Percentiles rank a stretch among this genome's conserved stretches.
Conservation (phyloP, 1,140 invertebrate genomes). For the Panagrolaimus sp. region DNA sequence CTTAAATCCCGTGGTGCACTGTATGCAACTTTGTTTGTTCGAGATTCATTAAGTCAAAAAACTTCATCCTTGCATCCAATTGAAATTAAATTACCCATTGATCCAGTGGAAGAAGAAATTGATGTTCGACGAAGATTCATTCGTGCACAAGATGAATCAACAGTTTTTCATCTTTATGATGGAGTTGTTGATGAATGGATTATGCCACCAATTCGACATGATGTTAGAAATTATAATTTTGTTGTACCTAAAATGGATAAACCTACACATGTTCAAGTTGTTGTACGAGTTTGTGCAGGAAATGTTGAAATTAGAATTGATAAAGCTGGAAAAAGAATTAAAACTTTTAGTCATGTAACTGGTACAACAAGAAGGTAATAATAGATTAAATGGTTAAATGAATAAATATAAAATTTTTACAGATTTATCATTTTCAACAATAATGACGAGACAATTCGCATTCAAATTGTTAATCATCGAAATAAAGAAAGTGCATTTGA, state of each 20-base stretch:
- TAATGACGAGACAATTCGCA: slow-evolving; percentile 9
- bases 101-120: slow-evolving; percentile 9
- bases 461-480: slow-evolving; percentile 14
- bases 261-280: slow-evolving; percentile 9
- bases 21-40: slow-evolving; percentile 4
- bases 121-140: slow-evolving; percentile 3
- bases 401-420: neutral
- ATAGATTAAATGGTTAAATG: no score
- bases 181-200: slow-evolving; percentile 15
- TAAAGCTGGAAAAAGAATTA: slow-evolving; percentile 2
- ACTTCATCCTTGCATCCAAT: slow-evolving; percentile 3
- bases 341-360: slow-evolving; percentile 12
- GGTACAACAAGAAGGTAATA: slow-evolving; percentile 2
- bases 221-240: slow-evolving; percentile 15
- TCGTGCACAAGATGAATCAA: neutral
- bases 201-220: slow-evolving; percentile 12
- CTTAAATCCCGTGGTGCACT: slow-evolving; percentile 6
- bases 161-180: slow-evolving; percentile 6
- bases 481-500: slow-evolving; percentile 12
- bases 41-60: neutral
- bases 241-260: neutral
- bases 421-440: slow-evolving; percentile 13
- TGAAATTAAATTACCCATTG: slow-evolving; percentile 15
- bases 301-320: slow-evolving; percentile 15
- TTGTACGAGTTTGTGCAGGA: slow-evolving; percentile 10